A percentile compares a stretch with the other conserved stretches of the same genome.
These are phyloP conservation scores for Carterocephalus palaemon DNA, from an alignment of 2,888 invertebrate genomes.

Conservation along the genomic window DNA sequence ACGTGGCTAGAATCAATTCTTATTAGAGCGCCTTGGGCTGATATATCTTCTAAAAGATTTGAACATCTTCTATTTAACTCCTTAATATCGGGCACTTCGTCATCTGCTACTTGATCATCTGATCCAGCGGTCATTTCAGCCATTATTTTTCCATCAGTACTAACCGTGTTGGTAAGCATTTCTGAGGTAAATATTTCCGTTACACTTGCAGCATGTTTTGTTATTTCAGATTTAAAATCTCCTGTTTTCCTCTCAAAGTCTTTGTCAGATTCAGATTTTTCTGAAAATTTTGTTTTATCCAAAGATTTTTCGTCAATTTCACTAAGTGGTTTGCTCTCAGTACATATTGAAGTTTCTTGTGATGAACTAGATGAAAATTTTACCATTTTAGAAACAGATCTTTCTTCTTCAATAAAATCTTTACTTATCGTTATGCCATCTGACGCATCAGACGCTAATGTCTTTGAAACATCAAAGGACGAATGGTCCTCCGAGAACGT, in stretches of 20 bases:
- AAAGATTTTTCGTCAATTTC: slow-evolving; percentile 59
- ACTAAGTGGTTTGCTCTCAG: slow-evolving; percentile 65
- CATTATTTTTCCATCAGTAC: slow-evolving; percentile 35
- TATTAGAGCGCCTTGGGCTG: slow-evolving; percentile 67
- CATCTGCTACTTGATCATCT: slow-evolving; percentile 32
- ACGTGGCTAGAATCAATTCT: slow-evolving; percentile 72
- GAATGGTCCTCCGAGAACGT: slow-evolving; percentile 74
- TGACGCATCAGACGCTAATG: slow-evolving; percentile 70
- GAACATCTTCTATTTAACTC: slow-evolving; percentile 74
- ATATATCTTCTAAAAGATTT: slow-evolving; percentile 72
- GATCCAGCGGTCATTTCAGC: slow-evolving; percentile 32
- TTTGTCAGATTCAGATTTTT: slow-evolving; percentile 47
- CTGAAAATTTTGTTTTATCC: slow-evolving; percentile 48
- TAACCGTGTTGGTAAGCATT: slow-evolving; percentile 38
- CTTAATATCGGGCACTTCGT: slow-evolving; percentile 64
- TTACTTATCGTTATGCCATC: slow-evolving; percentile 63
- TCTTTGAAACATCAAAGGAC: slow-evolving; percentile 71
- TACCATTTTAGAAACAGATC: slow-evolving; percentile 54
- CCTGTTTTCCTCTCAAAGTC: slow-evolving; percentile 54
- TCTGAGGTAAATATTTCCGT: slow-evolving; percentile 13
- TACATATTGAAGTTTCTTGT: slow-evolving; percentile 64
- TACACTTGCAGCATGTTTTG: slow-evolving; percentile 19
- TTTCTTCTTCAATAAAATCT: slow-evolving; percentile 65
- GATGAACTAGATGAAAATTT: slow-evolving; percentile 61
- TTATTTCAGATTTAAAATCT: slow-evolving; percentile 49